A percentile compares a stretch with the other conserved stretches of the same genome.
Conservation (phyloP, 2,113 vertebrate species). For the Oriolus oriolus region DNA sequence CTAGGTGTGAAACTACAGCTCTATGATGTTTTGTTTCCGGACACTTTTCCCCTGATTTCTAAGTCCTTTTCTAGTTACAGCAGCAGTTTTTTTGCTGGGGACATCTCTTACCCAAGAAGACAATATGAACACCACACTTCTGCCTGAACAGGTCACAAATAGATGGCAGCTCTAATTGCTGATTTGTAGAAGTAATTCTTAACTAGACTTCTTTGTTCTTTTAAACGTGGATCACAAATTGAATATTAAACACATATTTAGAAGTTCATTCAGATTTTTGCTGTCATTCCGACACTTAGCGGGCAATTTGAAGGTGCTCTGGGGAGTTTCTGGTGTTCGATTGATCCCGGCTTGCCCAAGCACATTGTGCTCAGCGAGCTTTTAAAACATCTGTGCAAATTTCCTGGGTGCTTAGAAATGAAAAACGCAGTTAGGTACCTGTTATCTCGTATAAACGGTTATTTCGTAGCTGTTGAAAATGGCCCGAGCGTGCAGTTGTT, state of each 20-base stretch:
- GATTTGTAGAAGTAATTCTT: not conserved
- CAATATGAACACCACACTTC: not conserved
- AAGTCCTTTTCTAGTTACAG: not conserved
- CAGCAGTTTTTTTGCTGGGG: not conserved
- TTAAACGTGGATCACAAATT: not conserved
- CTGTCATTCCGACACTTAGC: not conserved
- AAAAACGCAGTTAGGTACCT: not conserved
- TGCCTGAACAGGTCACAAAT: not conserved
- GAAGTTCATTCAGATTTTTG: not conserved
- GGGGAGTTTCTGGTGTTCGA: not conserved
- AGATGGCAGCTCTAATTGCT: not conserved
- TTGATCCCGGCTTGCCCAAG: not conserved
- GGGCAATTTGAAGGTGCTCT: not conserved
- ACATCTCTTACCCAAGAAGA: not conserved
- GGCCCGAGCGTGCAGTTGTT: not conserved
- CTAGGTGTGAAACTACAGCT: not conserved
- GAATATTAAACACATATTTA: not conserved
- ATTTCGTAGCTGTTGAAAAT: not conserved
- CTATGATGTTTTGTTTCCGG: not conserved
- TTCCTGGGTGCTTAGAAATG: not conserved
- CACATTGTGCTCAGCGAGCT: not conserved
- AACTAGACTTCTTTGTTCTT: not conserved
- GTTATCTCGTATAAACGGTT: not conserved
- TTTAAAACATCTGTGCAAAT: conserved; percentile 18
- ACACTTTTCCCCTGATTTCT: not conserved